Evolutionary conservation across 2,797 vertebrate genomes (phyloP), one percentile per base, ranked within the genome.

Genomic region (Notoglanidium macrostoma): DNA sequence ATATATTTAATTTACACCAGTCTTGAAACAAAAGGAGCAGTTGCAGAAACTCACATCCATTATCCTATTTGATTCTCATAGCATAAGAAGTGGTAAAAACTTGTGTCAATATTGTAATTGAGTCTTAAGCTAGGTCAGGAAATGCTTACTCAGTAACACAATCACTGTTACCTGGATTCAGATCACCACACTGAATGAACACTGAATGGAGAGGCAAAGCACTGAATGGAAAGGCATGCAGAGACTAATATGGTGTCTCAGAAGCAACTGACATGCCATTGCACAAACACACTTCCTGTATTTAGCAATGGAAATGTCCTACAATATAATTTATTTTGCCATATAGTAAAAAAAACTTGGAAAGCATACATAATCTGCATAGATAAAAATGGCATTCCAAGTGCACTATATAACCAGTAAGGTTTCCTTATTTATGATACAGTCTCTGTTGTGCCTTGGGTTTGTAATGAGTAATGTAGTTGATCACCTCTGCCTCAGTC

Each of bases 401-500:
- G 21, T 14, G 70, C 11, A 5, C 9, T 49, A 74, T 10, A 67
- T 15, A 70, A 40, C 7, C 32, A 70, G 1, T 74, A 74, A 26
- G 44, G 72, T 32, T 54, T 77, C 1, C 74, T 32, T 4, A 32
- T n/a, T 14, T 46, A 23, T 61, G 21, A 81, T 44, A 70, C 54
- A 82, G 55, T 72, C 6, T 63, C 40, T 26, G 35, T 73, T 46
- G 3, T 81, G 44, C 65, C 23, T 59, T 57, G 23, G 19, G 26
- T 85, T 74, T 82, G 65, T 55, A 65, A 79, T 74, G 12, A 54
- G 44, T 40, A 61, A 54, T 67, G 40, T 78, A 32, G 12, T 21
- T 65, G 76, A 78, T 92, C 51, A 99, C 98, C 97, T 99, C 98
- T 78, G 95, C 93, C 93, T 97, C 95, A 0, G 97, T 98, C 94